Evolutionary conservation across 1,140 invertebrate species (phyloP), one percentile per base, ranked within the genome.

Genomic region (Pomacea maculata): DNA sequence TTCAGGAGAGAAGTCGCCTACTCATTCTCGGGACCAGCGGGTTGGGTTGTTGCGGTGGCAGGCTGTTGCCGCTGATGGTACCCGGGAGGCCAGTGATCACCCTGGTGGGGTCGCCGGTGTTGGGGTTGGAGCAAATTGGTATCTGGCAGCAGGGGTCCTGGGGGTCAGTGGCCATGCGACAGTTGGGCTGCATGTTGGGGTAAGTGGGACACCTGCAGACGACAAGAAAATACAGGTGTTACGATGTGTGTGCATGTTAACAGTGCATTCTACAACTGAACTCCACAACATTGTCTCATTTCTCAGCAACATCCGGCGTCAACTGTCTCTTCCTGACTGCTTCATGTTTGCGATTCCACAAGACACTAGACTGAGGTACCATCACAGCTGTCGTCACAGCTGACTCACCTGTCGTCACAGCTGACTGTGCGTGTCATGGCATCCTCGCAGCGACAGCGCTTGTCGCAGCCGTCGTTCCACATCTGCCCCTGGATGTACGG

Each of bases 391-490:
- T 75, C 57, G 7, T 17, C 25, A 68, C 21, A 29, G 8, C 52
- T 64, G 45, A 21, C 75, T 70, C 72, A 88, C 87, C 87, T 87
- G 78, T 88, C 86, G 75, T 82, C 80, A 82, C 87, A 88, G 70
- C 81, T 86, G 65, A 85, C 82, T 54, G 76, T 78, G 45, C 83
- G 83, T 15, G 73, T 82, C 83, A 83, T 83, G 74, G 83, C 79
- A 70, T 87, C 85, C 64, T 87, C 87, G 85, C 87, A 88, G 55
- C 81, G 78, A 76, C 87, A 88, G 15, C 79, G 76, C 79, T 86
- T 84, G 67, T 82, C 77, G 82, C 87, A 88, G 4, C 86, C 87
- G 77, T 87, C 87, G 19, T 86, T 78, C 80, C 85, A 88, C 11
- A 78, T 84, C 81, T 88, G 81, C 19, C 84, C 86, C 72, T 86